These are phyloP conservation scores for Caerostris extrusa DNA, from an alignment of 1,140 invertebrate species.

Conservation along the genomic window DNA sequence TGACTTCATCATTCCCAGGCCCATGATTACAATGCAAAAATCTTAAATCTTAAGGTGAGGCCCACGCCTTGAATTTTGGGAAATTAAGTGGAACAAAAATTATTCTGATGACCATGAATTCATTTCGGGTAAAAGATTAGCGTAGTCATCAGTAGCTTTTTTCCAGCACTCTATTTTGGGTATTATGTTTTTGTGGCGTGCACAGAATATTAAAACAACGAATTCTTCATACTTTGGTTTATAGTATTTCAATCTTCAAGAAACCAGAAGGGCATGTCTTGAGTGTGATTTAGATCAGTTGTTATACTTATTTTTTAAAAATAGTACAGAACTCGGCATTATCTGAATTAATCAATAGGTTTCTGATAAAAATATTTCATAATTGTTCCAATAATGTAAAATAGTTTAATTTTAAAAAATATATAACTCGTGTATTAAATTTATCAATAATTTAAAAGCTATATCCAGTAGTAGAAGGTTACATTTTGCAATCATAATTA, in stretches of 20 bases:
- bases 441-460: no score
- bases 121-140: not conserved
- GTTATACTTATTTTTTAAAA: no score
- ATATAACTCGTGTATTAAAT: no score
- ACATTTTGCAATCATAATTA: no score
- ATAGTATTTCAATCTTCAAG: not conserved
- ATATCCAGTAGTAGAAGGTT: no score
- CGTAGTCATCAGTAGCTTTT: not conserved
- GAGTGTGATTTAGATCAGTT: no score
- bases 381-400: no score
- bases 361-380: no score
- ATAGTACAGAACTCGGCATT: no score
- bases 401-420: no score
- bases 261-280: no score
- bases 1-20: slow-evolving; percentile 28
- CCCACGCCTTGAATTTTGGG: slow-evolving; percentile 21
- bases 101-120: slow-evolving; percentile 24
- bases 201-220: not conserved
- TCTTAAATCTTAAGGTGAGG: slow-evolving; percentile 18
- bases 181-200: not conserved
- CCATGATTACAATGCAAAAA: slow-evolving; percentile 42
- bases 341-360: no score
- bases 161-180: not conserved
- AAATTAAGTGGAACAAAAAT: slow-evolving; percentile 26
- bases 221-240: not conserved